Percentiles rank a stretch among this genome's conserved stretches.
phyloP scores from a whole-genome alignment of 2,797 vertebrate species.

The Ctenosaura bakeri region DNA sequence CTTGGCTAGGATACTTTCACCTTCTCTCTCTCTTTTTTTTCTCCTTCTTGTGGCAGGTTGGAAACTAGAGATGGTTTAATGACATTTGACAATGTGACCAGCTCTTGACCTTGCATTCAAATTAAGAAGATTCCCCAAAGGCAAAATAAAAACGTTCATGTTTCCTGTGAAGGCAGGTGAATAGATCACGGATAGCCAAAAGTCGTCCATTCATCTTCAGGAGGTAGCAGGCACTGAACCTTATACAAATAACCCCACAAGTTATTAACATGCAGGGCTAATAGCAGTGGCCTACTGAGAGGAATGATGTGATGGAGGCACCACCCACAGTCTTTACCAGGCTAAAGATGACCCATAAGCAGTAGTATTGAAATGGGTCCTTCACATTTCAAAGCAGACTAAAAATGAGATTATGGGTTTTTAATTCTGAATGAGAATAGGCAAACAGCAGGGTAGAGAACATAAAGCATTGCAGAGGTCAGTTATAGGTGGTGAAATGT shows the following conservation, averaged over 20 bases:
- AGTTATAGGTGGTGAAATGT: constrained; percentile 55
- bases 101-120: constrained; percentile 42
- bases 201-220: neutral
- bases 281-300: constrained; percentile 24
- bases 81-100: constrained; percentile 51
- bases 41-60: constrained; percentile 27
- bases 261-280: constrained; percentile 13
- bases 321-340: constrained; percentile 14
- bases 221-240: constrained; percentile 21
- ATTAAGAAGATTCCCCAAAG: constrained; percentile 25
- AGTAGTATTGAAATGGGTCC: constrained; percentile 41
- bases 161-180: constrained; percentile 41
- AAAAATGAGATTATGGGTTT: constrained; percentile 35
- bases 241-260: constrained; percentile 32
- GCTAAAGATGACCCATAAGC: constrained; percentile 49
- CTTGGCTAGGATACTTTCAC: neutral
- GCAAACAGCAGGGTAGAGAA: constrained; percentile 57
- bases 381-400: constrained; percentile 59
- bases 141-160: neutral
- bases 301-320: constrained; percentile 28
- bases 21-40: constrained; percentile 33
- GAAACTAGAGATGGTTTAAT: constrained; percentile 52
- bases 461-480: constrained; percentile 39
- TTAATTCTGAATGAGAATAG: constrained; percentile 58
- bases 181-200: constrained; percentile 5